phyloP scores from a whole-genome alignment of 2,888 invertebrate species.

The Laothoe populi region DNA sequence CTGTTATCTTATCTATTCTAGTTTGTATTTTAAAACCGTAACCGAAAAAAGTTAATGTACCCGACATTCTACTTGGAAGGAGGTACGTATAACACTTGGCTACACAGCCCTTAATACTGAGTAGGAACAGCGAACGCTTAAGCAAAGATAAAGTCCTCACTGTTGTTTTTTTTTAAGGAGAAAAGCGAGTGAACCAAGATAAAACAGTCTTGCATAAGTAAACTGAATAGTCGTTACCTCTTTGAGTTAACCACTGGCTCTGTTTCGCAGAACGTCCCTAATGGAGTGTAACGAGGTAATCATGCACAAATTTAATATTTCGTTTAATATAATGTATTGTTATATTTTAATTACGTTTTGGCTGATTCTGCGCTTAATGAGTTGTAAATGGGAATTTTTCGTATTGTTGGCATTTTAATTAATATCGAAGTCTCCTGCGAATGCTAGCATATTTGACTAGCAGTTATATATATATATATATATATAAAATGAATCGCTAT shows the following conservation, averaged over 20 bases:
- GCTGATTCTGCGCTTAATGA: neutral
- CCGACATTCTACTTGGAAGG: neutral
- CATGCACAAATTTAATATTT: constrained; percentile 17
- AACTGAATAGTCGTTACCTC: constrained; percentile 40
- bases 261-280: neutral
- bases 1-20: no score
- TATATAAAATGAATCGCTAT: no score
- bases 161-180: constrained; percentile 33
- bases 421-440: neutral
- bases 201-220: constrained; percentile 40
- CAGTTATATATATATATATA: no score
- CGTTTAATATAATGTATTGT: neutral
- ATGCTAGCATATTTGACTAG: neutral
- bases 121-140: constrained; percentile 26
- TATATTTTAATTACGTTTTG: constrained; percentile 9
- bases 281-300: neutral
- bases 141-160: constrained; percentile 30
- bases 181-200: constrained; percentile 28
- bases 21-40: neutral
- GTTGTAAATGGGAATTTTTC: neutral
- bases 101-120: constrained; percentile 25
- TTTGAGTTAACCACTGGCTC: constrained; percentile 35
- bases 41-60: neutral
- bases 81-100: constrained; percentile 7
- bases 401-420: constrained; percentile 2